phyloP scores from a whole-genome alignment of 1,140 invertebrate species.

The Cyphomyrmex costatus region DNA sequence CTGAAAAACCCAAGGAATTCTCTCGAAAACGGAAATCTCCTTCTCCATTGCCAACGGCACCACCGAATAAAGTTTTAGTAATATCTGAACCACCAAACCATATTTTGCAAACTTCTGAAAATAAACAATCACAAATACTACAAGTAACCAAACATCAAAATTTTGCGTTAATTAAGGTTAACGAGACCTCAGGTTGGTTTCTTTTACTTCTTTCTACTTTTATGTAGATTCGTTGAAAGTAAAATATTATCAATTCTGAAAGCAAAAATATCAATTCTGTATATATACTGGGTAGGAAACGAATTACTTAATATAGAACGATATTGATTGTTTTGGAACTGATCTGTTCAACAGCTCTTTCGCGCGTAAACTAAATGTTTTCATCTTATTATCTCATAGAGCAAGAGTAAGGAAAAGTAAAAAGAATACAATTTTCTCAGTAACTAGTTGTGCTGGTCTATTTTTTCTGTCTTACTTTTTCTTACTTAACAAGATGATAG shows the following conservation, averaged over 20 bases:
- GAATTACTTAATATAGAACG: not conserved
- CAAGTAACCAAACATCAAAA: constrained; percentile 65
- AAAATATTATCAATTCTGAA: no score
- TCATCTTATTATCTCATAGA: no score
- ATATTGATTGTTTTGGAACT: not conserved
- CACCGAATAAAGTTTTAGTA: constrained; percentile 75
- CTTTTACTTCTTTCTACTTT: constrained; percentile 37
- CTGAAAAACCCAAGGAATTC: not conserved
- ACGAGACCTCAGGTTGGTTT: constrained; percentile 70
- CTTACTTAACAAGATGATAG: no score
- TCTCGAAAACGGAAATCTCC: constrained; percentile 62
- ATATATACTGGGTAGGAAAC: not conserved
- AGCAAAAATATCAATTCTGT: not conserved
- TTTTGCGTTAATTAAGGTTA: constrained; percentile 71
- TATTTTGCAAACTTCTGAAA: constrained; percentile 44
- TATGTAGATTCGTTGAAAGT: no score
- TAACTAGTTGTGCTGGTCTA: no score
- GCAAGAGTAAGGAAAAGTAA: no score
- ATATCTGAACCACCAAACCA: constrained; percentile 67
- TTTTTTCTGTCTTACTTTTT: no score
- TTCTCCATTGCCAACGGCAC: constrained; percentile 59
- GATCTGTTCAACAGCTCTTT: no score
- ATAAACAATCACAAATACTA: constrained; percentile 60
- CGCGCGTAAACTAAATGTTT: no score
- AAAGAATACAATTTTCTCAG: no score